Evolutionary conservation across 2,113 vertebrate genomes (phyloP).

Genomic region (Zosterops lateralis): DNA sequence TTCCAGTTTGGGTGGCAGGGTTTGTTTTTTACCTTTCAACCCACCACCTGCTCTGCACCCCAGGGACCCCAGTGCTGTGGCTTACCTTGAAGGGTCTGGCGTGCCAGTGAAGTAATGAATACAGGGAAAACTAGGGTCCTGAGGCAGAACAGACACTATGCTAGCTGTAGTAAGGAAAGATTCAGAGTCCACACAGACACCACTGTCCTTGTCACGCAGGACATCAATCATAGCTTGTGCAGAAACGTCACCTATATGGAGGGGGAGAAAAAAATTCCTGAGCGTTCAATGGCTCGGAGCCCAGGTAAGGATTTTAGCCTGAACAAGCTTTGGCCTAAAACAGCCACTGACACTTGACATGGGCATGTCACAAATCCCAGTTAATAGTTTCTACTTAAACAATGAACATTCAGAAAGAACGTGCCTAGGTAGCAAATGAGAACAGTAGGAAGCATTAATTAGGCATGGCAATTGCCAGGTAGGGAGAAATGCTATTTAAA

Average conservation of each 20-base stretch:
- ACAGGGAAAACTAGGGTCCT: conserved; percentile 71
- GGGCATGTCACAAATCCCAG: background rate
- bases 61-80: background rate
- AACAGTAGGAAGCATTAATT: background rate
- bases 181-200: conserved; percentile 78
- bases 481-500: background rate
- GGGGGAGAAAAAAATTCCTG: background rate
- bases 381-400: background rate
- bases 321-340: background rate
- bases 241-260: conserved; percentile 69
- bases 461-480: background rate
- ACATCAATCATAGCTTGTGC: conserved; percentile 78
- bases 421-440: background rate
- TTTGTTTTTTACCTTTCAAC: background rate
- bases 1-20: background rate
- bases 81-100: conserved; percentile 81
- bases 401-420: background rate
- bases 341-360: background rate
- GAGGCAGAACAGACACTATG: conserved; percentile 78
- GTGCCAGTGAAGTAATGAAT: conserved; percentile 84
- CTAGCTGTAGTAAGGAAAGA: conserved; percentile 81
- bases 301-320: background rate
- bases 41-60: background rate
- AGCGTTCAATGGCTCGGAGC: background rate
- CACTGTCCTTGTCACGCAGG: conserved; percentile 76